These are phyloP conservation scores for Xestia ashworthii DNA, from an alignment of 2,888 invertebrate genomes.

Conservation along the genomic window DNA sequence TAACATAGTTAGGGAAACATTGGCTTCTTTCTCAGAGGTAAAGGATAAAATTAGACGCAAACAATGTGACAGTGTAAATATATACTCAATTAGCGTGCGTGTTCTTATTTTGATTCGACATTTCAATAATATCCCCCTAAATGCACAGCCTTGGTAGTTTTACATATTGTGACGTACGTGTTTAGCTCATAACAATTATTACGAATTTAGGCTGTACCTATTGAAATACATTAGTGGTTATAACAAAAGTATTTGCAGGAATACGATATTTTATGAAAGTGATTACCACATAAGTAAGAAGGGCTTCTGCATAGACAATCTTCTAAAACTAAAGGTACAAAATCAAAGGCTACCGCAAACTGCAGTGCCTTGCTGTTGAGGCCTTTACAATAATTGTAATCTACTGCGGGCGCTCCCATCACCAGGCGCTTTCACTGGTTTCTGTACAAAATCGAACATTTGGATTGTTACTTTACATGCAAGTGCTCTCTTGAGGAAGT, in stretches of 20 bases:
- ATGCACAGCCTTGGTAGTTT: slow-evolving; percentile 43
- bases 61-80: no score
- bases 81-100: no score
- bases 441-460: background rate
- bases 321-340: background rate
- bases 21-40: no score
- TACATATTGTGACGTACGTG: slow-evolving; percentile 26
- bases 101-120: slow-evolving; percentile 21
- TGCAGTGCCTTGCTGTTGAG: background rate
- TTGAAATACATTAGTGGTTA: slow-evolving; percentile 62
- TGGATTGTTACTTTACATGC: background rate
- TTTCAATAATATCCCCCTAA: slow-evolving; percentile 44
- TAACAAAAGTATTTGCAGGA: background rate
- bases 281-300: background rate
- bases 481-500: no score
- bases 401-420: background rate
- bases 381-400: background rate
- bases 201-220: slow-evolving; percentile 33
- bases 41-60: no score
- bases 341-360: background rate
- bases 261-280: background rate
- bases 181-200: slow-evolving; percentile 42
- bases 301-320: background rate
- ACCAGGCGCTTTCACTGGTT: background rate
- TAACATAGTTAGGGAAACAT: no score